phyloP scores from a whole-genome alignment of 2,888 invertebrate species.

The Elysia crispata region DNA sequence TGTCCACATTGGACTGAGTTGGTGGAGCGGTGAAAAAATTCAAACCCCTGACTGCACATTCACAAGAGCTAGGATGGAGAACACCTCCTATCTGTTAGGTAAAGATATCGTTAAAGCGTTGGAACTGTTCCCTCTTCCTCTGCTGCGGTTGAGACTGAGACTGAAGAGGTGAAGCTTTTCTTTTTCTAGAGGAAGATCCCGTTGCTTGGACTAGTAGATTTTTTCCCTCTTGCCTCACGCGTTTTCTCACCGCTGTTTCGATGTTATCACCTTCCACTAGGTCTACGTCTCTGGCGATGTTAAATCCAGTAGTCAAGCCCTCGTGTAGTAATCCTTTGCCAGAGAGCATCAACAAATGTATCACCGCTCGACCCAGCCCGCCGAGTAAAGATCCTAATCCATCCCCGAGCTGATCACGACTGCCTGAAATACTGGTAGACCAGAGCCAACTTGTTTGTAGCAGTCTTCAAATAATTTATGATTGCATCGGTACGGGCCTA shows the following conservation, averaged over 20 bases:
- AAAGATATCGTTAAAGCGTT: neutral
- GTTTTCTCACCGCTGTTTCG: conserved; percentile 19
- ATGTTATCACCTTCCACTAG: conserved; percentile 27
- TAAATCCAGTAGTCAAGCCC: conserved; percentile 14
- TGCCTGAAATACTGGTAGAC: conserved; percentile 21
- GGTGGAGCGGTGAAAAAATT: conserved; percentile 45
- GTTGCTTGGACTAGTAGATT: neutral
- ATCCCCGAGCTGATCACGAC: conserved; percentile 12
- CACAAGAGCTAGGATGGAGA: conserved; percentile 21
- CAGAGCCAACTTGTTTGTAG: neutral
- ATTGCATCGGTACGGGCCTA: neutral
- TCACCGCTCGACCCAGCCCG: neutral
- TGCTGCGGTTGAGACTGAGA: neutral
- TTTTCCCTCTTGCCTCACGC: neutral
- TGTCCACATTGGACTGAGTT: conserved; percentile 39
- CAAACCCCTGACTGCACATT: conserved; percentile 35
- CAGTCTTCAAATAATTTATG: neutral
- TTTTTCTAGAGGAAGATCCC: neutral
- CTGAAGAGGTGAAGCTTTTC: no score
- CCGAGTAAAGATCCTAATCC: conserved; percentile 22
- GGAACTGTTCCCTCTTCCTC: neutral
- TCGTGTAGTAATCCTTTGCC: conserved; percentile 36
- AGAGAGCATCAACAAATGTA: conserved; percentile 31
- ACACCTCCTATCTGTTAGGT: neutral
- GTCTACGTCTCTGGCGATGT: conserved; percentile 26